Conservation (phyloP, 2,888 invertebrate genomes). For the Coleophora deauratella region DNA sequence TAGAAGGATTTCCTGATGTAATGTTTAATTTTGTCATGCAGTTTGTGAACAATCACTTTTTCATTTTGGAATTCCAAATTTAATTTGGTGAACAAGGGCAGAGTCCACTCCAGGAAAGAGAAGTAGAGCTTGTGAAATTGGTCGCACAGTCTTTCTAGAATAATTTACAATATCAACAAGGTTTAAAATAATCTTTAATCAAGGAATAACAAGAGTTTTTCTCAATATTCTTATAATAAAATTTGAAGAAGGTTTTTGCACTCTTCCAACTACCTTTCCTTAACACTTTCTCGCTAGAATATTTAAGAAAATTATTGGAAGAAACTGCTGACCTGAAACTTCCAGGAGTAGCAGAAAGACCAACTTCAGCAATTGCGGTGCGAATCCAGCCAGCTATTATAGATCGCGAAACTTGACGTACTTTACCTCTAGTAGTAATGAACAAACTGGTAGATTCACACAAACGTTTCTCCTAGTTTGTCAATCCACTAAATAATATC, state of each 20-base stretch:
- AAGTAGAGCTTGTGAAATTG: constrained; percentile 13
- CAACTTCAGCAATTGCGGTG: neutral
- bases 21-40: constrained; percentile 8
- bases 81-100: constrained; percentile 13
- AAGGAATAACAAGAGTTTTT: too few species aligned
- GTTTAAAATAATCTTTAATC: too few species aligned
- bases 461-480: too few species aligned
- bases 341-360: neutral
- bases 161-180: too few species aligned
- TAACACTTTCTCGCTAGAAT: too few species aligned
- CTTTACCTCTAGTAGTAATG: constrained; percentile 4
- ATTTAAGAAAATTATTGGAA: neutral
- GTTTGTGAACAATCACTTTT: constrained; percentile 13
- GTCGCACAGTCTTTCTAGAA: constrained; percentile 11
- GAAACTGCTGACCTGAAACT: neutral
- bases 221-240: too few species aligned
- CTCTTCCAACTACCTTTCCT: too few species aligned
- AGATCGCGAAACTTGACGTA: neutral
- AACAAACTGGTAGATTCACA: too few species aligned
- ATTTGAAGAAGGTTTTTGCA: too few species aligned
- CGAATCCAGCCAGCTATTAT: neutral
- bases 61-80: constrained; percentile 15
- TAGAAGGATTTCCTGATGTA: constrained; percentile 9
- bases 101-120: constrained; percentile 12
- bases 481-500: too few species aligned